Evolutionary conservation across 1,140 invertebrate species (phyloP).

Genomic region (Scaptomyza pallida): DNA sequence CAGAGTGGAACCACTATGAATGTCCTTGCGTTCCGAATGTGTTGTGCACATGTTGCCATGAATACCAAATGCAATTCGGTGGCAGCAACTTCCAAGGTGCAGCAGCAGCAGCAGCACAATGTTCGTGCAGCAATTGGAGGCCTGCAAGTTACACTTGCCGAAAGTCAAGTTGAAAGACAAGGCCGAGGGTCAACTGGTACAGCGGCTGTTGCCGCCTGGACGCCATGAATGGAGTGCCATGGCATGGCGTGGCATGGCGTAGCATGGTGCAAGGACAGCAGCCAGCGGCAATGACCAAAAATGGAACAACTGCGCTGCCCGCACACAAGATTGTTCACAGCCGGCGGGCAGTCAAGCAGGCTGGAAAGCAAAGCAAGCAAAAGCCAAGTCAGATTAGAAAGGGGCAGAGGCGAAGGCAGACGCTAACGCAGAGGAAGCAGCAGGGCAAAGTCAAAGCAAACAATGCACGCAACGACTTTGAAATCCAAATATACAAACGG

Average conservation of each 20-base stretch:
- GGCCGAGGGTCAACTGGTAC: constrained; percentile 67
- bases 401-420: background rate
- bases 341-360: constrained; percentile 34
- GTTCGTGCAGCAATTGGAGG: constrained; percentile 18
- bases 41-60: constrained; percentile 58
- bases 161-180: constrained; percentile 81
- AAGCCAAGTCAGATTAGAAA: background rate
- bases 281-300: constrained; percentile 26
- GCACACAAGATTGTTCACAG: constrained; percentile 60
- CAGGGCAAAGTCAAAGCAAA: constrained; percentile 36
- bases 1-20: constrained; percentile 17
- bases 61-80: constrained; percentile 70
- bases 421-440: background rate
- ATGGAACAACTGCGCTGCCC: constrained; percentile 1
- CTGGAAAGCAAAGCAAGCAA: background rate
- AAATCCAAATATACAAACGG: constrained; percentile 51
- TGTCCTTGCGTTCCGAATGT: constrained; percentile 43
- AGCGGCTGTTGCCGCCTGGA: constrained; percentile 3
- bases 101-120: constrained; percentile 4
- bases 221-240: background rate
- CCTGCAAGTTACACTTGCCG: constrained; percentile 48
- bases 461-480: constrained; percentile 23
- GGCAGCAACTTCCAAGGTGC: constrained; percentile 15
- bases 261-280: constrained; percentile 21
- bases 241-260: background rate